Conservation (phyloP, 1,140 invertebrate genomes). For the Ceratosolen solmsi region DNA sequence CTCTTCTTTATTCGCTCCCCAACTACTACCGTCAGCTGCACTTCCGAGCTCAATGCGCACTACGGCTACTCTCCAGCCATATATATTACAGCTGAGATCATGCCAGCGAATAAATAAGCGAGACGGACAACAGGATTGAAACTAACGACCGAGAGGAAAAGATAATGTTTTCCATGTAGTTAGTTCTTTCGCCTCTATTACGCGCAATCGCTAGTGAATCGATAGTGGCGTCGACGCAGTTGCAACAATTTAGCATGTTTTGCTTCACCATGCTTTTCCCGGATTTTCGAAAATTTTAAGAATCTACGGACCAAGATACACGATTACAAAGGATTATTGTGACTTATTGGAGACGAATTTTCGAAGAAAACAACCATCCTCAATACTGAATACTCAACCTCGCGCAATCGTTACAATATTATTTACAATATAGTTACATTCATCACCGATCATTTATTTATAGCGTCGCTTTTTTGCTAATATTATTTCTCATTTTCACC, state of each 20-base stretch:
- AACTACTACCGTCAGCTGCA: background rate
- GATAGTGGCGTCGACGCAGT: slow-evolving; percentile 6
- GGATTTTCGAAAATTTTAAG: too few relatives aligned
- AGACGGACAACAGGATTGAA: background rate
- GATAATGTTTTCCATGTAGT: slow-evolving; percentile 23
- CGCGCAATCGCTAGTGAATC: slow-evolving; percentile 5
- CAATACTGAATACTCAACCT: too few relatives aligned
- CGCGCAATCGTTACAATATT: too few relatives aligned
- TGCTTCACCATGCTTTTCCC: too few relatives aligned
- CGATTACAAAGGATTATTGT: too few relatives aligned
- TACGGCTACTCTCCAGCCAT: slow-evolving; percentile 4
- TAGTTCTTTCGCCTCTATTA: background rate
- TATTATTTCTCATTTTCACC: too few relatives aligned
- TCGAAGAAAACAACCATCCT: too few relatives aligned
- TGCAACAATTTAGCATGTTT: background rate
- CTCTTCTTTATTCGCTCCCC: background rate
- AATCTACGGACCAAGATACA: too few relatives aligned
- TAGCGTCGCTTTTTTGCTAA: too few relatives aligned
- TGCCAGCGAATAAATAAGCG: background rate
- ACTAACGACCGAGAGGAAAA: background rate
- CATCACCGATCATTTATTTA: too few relatives aligned
- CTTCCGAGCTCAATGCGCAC: slow-evolving; percentile 5
- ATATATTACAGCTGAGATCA: background rate
- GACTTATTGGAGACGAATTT: too few relatives aligned
- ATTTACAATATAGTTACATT: too few relatives aligned